Percentiles rank a stretch among this genome's conserved stretches.
Conservation (phyloP, 2,113 vertebrate genomes). For the Paratilapia polleni region DNA sequence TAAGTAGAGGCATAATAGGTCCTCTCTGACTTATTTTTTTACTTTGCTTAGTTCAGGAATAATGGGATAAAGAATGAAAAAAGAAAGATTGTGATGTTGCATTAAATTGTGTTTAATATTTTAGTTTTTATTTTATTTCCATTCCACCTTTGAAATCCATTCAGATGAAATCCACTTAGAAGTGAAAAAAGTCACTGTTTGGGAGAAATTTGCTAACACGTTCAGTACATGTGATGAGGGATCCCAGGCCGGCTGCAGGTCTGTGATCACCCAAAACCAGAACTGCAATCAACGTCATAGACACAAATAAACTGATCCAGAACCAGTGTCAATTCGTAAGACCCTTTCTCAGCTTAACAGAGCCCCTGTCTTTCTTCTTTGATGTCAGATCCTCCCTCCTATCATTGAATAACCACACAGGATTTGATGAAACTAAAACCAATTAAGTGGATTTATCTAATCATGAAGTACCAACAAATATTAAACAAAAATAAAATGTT, state of each 20-base stretch:
- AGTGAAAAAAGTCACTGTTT: too few relatives aligned
- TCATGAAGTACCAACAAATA: not conserved
- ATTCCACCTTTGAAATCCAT: too few relatives aligned
- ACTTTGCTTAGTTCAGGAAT: not conserved
- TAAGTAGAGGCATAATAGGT: not conserved
- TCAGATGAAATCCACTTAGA: too few relatives aligned
- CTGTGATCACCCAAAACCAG: too few relatives aligned
- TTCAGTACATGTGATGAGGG: too few relatives aligned
- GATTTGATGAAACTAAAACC: not conserved
- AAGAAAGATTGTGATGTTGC: too few relatives aligned
- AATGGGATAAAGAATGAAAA: too few relatives aligned
- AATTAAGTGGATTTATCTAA: not conserved
- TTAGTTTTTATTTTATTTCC: too few relatives aligned
- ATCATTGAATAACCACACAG: not conserved
- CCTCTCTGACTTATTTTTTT: not conserved
- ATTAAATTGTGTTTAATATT: too few relatives aligned
- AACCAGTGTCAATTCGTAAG: not conserved
- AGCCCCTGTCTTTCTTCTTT: not conserved
- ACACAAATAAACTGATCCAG: not conserved
- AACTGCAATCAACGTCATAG: conserved; percentile 11
- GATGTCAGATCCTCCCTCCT: conserved; percentile 2
- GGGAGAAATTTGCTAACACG: too few relatives aligned
- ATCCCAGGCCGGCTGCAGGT: too few relatives aligned
- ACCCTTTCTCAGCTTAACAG: not conserved
- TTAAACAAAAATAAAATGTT: too few relatives aligned